Conservation (phyloP, 2,113 vertebrate species). For the Poeciliopsis turrubarensis region DNA sequence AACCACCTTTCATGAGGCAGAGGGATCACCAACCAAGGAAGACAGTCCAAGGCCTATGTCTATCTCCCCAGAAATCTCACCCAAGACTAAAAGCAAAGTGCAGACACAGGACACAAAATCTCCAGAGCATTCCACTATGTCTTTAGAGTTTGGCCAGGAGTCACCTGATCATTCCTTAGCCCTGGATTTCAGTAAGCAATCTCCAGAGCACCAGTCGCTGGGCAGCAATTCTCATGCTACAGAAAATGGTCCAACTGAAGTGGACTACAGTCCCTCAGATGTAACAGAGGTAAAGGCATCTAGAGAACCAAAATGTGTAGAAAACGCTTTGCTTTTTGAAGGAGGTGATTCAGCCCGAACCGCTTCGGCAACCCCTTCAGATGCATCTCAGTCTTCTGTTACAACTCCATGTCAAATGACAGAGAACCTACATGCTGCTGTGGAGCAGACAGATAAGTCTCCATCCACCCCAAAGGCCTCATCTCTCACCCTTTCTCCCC, state of each 20-base stretch:
- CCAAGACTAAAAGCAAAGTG: constrained; percentile 86
- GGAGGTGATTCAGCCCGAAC: constrained; percentile 85
- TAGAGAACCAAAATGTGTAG: constrained; percentile 73
- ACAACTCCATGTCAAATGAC: constrained; percentile 89
- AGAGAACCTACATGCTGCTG: constrained; percentile 59
- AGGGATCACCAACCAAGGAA: constrained; percentile 93
- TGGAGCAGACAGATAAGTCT: constrained; percentile 63
- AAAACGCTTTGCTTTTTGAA: constrained; percentile 84
- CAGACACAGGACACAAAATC: constrained; percentile 85
- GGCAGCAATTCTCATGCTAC: constrained; percentile 83
- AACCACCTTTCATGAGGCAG: constrained; percentile 92
- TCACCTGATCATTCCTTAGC: constrained; percentile 94
- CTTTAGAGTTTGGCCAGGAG: constrained; percentile 88
- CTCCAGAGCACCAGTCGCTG: constrained; percentile 86
- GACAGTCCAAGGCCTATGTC: constrained; percentile 96
- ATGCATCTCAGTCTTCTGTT: constrained; percentile 92
- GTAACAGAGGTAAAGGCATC: constrained; percentile 76
- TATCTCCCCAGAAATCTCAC: constrained; percentile 94
- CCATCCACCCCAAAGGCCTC: constrained; percentile 80
- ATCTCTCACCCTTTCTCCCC: constrained; percentile 84
- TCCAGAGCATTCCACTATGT: constrained; percentile 90
- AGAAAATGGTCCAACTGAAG: constrained; percentile 95
- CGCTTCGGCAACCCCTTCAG: constrained; percentile 89
- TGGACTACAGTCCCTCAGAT: constrained; percentile 91
- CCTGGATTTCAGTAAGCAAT: constrained; percentile 93